Evolutionary conservation across 2,888 invertebrate species (phyloP).

Genomic region (Tiliacea citrago): DNA sequence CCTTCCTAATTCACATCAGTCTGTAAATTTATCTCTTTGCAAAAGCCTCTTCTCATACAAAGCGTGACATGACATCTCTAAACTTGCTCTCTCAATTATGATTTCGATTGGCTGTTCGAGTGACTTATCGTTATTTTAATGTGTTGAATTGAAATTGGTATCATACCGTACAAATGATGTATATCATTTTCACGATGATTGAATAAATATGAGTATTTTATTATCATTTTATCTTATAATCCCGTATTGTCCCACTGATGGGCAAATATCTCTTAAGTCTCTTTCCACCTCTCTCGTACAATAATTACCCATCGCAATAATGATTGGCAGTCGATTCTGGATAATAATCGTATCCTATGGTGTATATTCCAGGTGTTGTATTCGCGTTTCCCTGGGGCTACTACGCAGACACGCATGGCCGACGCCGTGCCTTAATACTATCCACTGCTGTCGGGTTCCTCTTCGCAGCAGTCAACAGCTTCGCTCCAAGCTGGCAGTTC

Average conservation of each 20-base stretch:
- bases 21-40: background rate
- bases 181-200: no score
- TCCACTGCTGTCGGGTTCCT: conserved; percentile 86
- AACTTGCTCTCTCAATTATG: background rate
- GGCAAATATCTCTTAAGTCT: no score
- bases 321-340: background rate
- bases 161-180: no score
- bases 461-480: conserved; percentile 88
- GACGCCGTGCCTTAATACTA: conserved; percentile 88
- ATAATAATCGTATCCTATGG: background rate
- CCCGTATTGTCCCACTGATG: no score
- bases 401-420: conserved; percentile 93
- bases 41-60: background rate
- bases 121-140: background rate
- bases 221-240: no score
- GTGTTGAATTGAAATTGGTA: background rate
- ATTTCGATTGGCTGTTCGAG: background rate
- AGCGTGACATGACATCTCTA: background rate
- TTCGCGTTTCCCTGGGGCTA: conserved; percentile 92
- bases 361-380: conserved; percentile 72
- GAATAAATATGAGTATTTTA: no score
- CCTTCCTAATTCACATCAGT: no score
- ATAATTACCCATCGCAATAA: no score
- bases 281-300: no score
- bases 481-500: conserved; percentile 89